Evolutionary conservation across 2,888 invertebrate genomes (phyloP), one percentile per base, ranked within the genome.

Genomic region (Tachina fera): DNA sequence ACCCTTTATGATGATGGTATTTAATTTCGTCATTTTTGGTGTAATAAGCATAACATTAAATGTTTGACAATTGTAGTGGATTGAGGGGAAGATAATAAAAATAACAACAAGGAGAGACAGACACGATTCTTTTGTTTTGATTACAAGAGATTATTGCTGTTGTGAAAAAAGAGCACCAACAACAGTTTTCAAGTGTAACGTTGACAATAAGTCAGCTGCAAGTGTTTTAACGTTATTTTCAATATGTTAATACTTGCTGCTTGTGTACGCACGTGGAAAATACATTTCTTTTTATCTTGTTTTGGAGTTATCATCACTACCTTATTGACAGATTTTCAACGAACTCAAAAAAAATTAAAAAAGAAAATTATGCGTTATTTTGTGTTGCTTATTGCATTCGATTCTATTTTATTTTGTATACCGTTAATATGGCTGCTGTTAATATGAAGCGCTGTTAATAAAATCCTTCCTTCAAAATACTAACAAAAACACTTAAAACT

Each of bases 1-100:
- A 92, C 92, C 92, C 92, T 90, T 91, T 90, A 90, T 89, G 83
- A 90, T 89, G 89, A 89, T 89, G 90, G 89, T 90, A 91, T 91
- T 91, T 91, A 91, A 91, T 90, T 91, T 90, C 87, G 85, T 89
- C 89, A 89, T 92, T 89, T 90, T 91, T 58, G 67, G 83, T 86
- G 76, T 72, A 86, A 83, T 83, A 79, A 80, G 83, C 86, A 68
- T 76, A 79, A 83, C 83, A 76, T 86, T 86, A 83, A 31, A 83
- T 76, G 43, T 75, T 83, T 75, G 53, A 79, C 75, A 79, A 86
- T 67, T 49, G 49, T 16, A 39, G 16, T 6, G 31, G 6, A 31
- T 5, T 5, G 31, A 31, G 31, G 31, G 31, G 39, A 76, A 58
- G 53, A 70, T 16, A 47, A 60, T 2, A 53, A 43, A 10, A 45